phyloP scores from a whole-genome alignment of 1,140 invertebrate genomes.

The Drosophila watanabei region DNA sequence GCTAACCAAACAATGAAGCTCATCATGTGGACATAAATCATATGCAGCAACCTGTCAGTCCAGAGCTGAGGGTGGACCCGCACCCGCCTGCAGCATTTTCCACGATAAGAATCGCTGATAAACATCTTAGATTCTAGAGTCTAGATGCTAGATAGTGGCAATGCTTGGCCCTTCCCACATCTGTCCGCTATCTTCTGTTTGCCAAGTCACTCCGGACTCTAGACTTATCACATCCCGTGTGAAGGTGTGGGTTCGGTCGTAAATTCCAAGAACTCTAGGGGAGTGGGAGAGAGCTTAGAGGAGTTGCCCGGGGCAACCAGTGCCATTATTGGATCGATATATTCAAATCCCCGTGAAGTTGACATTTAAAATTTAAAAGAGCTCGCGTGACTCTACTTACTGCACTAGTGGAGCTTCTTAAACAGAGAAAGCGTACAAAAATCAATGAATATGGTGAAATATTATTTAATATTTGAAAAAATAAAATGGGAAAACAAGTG shows the following conservation, averaged over 20 bases:
- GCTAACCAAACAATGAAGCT: conserved; percentile 24
- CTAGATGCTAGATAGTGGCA: conserved; percentile 19
- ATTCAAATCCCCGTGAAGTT: conserved; percentile 41
- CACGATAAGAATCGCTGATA: conserved; percentile 59
- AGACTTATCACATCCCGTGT: conserved; percentile 46
- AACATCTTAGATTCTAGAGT: conserved; percentile 19
- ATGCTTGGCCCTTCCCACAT: conserved; percentile 34
- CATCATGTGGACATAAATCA: conserved; percentile 60
- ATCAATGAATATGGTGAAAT: conserved; percentile 25
- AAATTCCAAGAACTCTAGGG: conserved; percentile 37
- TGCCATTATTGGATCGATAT: conserved; percentile 73
- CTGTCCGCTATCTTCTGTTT: conserved; percentile 49
- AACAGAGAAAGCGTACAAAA: conserved; percentile 1
- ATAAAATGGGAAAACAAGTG: background rate
- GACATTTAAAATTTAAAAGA: conserved; percentile 47
- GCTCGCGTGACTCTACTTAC: conserved; percentile 27
- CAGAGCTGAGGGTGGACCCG: background rate
- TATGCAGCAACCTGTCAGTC: conserved; percentile 69
- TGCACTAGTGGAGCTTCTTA: conserved; percentile 32
- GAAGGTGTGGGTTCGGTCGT: conserved; percentile 39
- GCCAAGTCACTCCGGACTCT: conserved; percentile 35
- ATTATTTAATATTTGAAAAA: conserved; percentile 7
- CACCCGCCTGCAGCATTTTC: conserved; percentile 50
- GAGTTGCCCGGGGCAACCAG: conserved; percentile 33
- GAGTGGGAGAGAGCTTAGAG: conserved; percentile 1